phyloP scores from a whole-genome alignment of 2,888 invertebrate genomes.

The Atrina japonica region DNA sequence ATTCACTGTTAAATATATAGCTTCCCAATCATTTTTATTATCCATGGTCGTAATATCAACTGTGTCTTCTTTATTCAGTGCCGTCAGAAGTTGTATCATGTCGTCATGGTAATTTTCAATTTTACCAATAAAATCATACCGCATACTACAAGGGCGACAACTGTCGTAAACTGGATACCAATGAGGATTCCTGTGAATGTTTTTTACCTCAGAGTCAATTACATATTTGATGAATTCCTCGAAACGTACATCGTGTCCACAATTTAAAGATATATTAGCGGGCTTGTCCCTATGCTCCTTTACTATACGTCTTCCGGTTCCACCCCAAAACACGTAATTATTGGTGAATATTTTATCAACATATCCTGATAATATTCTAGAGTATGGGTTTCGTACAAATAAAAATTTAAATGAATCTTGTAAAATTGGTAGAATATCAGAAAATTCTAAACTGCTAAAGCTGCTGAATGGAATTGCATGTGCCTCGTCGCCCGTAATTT shows the following conservation, averaged over 20 bases:
- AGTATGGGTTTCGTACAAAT: conserved; percentile 56
- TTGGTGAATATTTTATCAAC: conserved; percentile 59
- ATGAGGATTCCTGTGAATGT: conserved; percentile 50
- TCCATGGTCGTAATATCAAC: too few species aligned
- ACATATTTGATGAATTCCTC: conserved; percentile 53
- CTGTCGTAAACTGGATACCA: conserved; percentile 56
- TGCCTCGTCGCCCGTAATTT: conserved; percentile 19
- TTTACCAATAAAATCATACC: conserved; percentile 57
- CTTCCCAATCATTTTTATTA: too few species aligned
- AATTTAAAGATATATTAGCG: conserved; percentile 30
- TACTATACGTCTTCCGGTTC: conserved; percentile 42
- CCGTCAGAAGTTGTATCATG: conserved; percentile 44
- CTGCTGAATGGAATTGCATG: too few species aligned
- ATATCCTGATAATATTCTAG: conserved; percentile 57
- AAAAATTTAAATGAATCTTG: conserved; percentile 31
- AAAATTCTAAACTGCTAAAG: too few species aligned
- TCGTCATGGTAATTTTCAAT: conserved; percentile 57
- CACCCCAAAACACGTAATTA: conserved; percentile 43
- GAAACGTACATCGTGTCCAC: conserved; percentile 59
- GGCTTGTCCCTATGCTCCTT: conserved; percentile 32
- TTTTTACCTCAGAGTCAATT: conserved; percentile 35
- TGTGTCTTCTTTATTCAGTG: conserved; percentile 6
- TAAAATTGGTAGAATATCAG: too few species aligned
- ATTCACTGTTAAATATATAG: too few species aligned
- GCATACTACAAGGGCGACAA: conserved; percentile 54